These are phyloP conservation scores for Harpalus rufipes DNA, from an alignment of 2,888 invertebrate species.

Conservation along the genomic window DNA sequence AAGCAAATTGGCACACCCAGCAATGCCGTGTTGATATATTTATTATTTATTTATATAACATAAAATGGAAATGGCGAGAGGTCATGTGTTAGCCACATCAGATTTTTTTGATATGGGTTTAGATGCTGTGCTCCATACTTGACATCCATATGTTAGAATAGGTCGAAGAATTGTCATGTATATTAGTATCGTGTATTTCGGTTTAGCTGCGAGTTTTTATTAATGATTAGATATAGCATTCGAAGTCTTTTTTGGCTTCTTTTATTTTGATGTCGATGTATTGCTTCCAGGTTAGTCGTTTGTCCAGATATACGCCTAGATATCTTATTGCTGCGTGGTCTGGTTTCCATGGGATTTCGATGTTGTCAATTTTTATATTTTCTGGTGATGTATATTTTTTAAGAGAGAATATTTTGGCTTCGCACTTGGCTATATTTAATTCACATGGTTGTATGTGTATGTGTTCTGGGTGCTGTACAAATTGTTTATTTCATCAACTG, in stretches of 20 bases:
- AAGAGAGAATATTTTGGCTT: too few relatives aligned
- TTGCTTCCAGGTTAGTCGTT: constrained; percentile 15
- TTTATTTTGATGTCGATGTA: constrained; percentile 21
- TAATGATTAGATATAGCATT: constrained; percentile 30
- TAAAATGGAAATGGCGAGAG: too few relatives aligned
- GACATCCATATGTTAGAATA: constrained; percentile 24
- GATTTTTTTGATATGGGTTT: constrained; percentile 30
- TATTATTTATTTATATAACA: too few relatives aligned
- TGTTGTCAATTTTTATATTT: too few relatives aligned
- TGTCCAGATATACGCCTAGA: neutral
- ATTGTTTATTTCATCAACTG: too few relatives aligned
- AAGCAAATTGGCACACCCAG: too few relatives aligned
- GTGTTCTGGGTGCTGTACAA: too few relatives aligned
- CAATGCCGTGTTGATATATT: too few relatives aligned
- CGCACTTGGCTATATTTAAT: too few relatives aligned
- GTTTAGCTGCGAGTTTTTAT: constrained; percentile 15
- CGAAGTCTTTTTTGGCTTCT: constrained; percentile 28
- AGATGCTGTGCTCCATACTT: constrained; percentile 39
- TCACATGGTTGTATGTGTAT: constrained; percentile 47
- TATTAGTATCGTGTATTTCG: constrained; percentile 32
- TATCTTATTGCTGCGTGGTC: constrained; percentile 9
- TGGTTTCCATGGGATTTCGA: neutral
- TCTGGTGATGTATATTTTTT: too few relatives aligned
- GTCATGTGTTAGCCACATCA: too few relatives aligned
- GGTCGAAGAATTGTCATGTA: constrained; percentile 55